Percentiles rank a stretch among this genome's conserved stretches.
Conservation (phyloP, 1,140 invertebrate species). For the Pogonomyrmex barbatus region DNA sequence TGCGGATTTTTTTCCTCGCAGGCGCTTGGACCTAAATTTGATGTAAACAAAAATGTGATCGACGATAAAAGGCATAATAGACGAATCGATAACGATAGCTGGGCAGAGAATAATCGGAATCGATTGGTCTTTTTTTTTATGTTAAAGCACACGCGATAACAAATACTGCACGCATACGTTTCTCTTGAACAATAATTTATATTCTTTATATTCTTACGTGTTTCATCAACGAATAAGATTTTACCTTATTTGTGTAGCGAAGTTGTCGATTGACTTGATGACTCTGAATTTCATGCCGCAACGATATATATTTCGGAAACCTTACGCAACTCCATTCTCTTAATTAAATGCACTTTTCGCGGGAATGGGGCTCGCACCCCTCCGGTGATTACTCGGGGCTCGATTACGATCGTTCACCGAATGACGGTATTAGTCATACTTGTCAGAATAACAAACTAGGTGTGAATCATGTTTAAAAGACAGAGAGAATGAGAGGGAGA, state of each 20-base stretch:
- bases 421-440: slow-evolving; percentile 66
- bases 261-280: not conserved
- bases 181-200: not conserved
- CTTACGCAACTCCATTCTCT: not conserved
- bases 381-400: not conserved
- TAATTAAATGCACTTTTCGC: slow-evolving; percentile 42
- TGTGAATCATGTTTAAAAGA: slow-evolving; percentile 55
- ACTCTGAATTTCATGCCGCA: not conserved
- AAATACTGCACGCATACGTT: not conserved
- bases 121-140: not conserved
- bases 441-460: slow-evolving; percentile 63
- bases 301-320: slow-evolving; percentile 22
- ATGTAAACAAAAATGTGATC: slow-evolving; percentile 24
- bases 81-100: not conserved
- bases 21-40: not conserved
- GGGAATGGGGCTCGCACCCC: not conserved
- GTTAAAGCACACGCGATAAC: not conserved
- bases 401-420: slow-evolving; percentile 43
- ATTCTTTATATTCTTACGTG: not conserved
- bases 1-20: not conserved
- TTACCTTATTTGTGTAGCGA: not conserved
- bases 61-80: not conserved
- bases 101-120: not conserved
- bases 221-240: no score
- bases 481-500: not conserved